Evolutionary conservation across 2,888 invertebrate species (phyloP).

Genomic region (Cerastoderma edule): DNA sequence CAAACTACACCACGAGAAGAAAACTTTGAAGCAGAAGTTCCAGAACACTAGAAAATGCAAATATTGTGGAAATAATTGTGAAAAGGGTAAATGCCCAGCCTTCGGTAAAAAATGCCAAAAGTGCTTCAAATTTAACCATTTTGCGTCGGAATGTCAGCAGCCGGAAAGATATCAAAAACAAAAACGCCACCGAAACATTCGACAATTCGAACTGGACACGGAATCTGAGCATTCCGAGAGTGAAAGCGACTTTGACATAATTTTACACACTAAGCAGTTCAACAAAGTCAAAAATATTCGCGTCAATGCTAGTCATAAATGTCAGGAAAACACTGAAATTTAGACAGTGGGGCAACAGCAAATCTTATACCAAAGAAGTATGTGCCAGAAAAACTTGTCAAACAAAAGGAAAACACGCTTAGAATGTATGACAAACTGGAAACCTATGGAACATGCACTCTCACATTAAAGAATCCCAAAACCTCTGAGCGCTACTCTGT

Average conservation of each 20-base stretch:
- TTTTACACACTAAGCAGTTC: not conserved
- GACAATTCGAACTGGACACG: not conserved
- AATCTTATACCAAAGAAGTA: slow-evolving; percentile 9
- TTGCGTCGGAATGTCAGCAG: slow-evolving; percentile 18
- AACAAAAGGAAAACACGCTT: slow-evolving; percentile 7
- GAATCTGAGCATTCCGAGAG: slow-evolving; percentile 6
- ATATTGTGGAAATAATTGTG: slow-evolving; percentile 11
- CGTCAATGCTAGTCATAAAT: slow-evolving; percentile 1
- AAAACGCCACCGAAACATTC: not conserved
- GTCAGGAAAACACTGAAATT: slow-evolving; percentile 1
- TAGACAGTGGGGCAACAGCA: slow-evolving; percentile 3
- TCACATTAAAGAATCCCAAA: slow-evolving; percentile 22
- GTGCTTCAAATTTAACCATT: slow-evolving; percentile 9
- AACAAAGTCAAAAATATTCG: slow-evolving; percentile 6
- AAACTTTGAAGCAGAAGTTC: too few relatives aligned
- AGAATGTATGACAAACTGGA: slow-evolving; percentile 22
- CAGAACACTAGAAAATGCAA: not conserved
- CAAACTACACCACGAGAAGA: not conserved
- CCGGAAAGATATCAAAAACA: not conserved
- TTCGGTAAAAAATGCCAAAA: slow-evolving; percentile 1
- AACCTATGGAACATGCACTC: slow-evolving; percentile 7
- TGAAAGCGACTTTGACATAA: slow-evolving; percentile 14
- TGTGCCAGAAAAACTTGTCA: slow-evolving; percentile 1
- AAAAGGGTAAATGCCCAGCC: not conserved
- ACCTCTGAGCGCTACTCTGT: slow-evolving; percentile 3